Percentiles rank a stretch among this genome's conserved stretches.
These are phyloP conservation scores for Acanthosoma haemorrhoidale DNA, from an alignment of 2,888 invertebrate species.

Conservation along the genomic window DNA sequence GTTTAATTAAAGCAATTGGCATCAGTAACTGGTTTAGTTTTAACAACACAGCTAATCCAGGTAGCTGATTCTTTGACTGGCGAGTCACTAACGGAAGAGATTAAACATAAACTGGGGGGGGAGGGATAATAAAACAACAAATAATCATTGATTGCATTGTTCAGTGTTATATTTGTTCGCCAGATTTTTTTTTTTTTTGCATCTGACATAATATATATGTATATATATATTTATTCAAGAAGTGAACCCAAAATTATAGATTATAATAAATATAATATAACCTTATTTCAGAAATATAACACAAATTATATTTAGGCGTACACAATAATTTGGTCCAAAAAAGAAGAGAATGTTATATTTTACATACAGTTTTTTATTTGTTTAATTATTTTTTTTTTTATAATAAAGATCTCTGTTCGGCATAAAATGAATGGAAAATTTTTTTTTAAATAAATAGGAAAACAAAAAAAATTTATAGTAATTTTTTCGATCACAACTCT, in stretches of 20 bases:
- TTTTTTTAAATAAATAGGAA: neutral
- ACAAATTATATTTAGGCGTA: conserved; percentile 33
- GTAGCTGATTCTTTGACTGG: no score
- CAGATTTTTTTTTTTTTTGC: conserved; percentile 36
- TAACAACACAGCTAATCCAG: no score
- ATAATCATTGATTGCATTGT: conserved; percentile 24
- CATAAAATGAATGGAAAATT: conserved; percentile 20
- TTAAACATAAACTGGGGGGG: no score
- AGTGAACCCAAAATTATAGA: conserved; percentile 38
- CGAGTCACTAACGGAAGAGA: no score
- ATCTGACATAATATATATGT: conserved; percentile 34
- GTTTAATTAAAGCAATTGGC: no score
- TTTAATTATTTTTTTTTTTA: conserved; percentile 12
- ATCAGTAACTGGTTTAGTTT: no score
- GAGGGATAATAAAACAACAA: neutral
- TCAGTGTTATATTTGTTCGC: conserved; percentile 37
- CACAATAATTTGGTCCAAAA: conserved; percentile 33
- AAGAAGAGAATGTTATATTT: conserved; percentile 27
- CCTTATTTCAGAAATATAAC: conserved; percentile 33
- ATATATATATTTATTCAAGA: conserved; percentile 35
- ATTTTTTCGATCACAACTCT: conserved; percentile 38
- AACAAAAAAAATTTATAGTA: conserved; percentile 12
- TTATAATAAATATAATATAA: conserved; percentile 37
- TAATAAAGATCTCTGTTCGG: conserved; percentile 27
- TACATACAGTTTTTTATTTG: neutral